Evolutionary conservation across 2,113 vertebrate genomes (phyloP).

Genomic region (Cebidichthys violaceus): DNA sequence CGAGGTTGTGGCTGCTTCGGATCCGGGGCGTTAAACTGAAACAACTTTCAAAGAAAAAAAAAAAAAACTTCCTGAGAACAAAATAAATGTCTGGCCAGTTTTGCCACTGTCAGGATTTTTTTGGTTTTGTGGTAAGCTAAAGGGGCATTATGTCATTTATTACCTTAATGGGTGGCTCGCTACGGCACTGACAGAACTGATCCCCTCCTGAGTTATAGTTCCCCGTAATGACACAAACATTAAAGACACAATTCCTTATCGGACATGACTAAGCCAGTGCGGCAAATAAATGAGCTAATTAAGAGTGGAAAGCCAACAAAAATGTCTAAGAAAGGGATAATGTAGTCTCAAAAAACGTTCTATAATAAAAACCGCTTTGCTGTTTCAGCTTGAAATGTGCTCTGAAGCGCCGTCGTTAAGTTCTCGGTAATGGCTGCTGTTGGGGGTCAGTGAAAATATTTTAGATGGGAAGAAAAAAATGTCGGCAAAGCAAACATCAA

Average conservation of each 20-base stretch:
- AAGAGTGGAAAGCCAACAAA: constrained; percentile 41
- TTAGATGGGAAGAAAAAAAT: background rate
- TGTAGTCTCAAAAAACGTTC: constrained; percentile 24
- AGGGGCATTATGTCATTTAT: constrained; percentile 39
- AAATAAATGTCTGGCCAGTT: constrained; percentile 5
- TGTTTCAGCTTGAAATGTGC: constrained; percentile 42
- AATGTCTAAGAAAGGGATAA: constrained; percentile 46
- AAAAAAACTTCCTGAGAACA: constrained; percentile 28
- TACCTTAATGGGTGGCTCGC: constrained; percentile 57
- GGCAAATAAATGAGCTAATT: constrained; percentile 58
- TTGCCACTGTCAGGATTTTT: constrained; percentile 46
- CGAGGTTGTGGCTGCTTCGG: background rate
- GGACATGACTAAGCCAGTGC: constrained; percentile 36
- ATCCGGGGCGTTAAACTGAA: constrained; percentile 18
- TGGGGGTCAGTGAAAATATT: background rate
- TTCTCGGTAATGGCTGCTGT: background rate
- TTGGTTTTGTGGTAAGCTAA: constrained; percentile 32
- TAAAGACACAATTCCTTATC: constrained; percentile 57
- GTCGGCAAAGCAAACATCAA: constrained; percentile 17
- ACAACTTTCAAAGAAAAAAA: constrained; percentile 27
- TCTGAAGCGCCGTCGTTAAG: constrained; percentile 22
- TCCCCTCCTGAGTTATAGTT: constrained; percentile 49
- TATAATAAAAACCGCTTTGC: background rate
- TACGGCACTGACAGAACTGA: constrained; percentile 39
- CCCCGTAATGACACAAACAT: constrained; percentile 53